These are phyloP conservation scores for Vesta saturnalis DNA, from an alignment of 2,888 invertebrate species.

Conservation along the genomic window DNA sequence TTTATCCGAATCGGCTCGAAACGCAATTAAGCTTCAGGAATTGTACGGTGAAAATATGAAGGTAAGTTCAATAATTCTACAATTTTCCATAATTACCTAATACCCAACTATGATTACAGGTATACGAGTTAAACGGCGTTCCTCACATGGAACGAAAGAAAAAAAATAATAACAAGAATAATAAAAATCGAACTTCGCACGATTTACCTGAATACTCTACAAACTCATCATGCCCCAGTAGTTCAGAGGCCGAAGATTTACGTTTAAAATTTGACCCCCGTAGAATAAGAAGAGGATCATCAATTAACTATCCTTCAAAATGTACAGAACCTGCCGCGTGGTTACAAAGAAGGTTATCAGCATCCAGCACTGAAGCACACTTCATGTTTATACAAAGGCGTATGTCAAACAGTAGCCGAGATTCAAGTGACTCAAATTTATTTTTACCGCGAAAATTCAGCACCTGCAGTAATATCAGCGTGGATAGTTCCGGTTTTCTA, in stretches of 20 bases:
- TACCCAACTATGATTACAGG: constrained; percentile 54
- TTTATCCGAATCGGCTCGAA: constrained; percentile 84
- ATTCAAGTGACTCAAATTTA: constrained; percentile 71
- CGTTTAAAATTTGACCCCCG: constrained; percentile 59
- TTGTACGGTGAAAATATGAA: constrained; percentile 71
- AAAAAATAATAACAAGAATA: constrained; percentile 72
- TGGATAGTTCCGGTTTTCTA: constrained; percentile 61
- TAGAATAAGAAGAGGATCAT: constrained; percentile 61
- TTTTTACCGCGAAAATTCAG: constrained; percentile 66
- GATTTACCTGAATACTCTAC: constrained; percentile 56
- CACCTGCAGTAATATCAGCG: constrained; percentile 72
- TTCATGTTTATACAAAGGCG: constrained; percentile 69
- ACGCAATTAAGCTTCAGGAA: constrained; percentile 76
- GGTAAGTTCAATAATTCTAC: constrained; percentile 16
- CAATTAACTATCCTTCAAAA: constrained; percentile 62
- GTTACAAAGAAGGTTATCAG: constrained; percentile 71
- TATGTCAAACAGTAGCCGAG: constrained; percentile 69
- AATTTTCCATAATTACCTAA: background rate
- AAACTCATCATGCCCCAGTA: constrained; percentile 64
- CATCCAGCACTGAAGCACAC: constrained; percentile 70
- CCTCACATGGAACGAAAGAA: constrained; percentile 78
- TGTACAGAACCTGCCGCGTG: constrained; percentile 71
- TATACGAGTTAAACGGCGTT: constrained; percentile 79
- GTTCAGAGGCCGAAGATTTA: constrained; percentile 65
- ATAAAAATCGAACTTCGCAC: constrained; percentile 54